phyloP scores from a whole-genome alignment of 2,113 vertebrate species.

The Misgurnus anguillicaudatus region DNA sequence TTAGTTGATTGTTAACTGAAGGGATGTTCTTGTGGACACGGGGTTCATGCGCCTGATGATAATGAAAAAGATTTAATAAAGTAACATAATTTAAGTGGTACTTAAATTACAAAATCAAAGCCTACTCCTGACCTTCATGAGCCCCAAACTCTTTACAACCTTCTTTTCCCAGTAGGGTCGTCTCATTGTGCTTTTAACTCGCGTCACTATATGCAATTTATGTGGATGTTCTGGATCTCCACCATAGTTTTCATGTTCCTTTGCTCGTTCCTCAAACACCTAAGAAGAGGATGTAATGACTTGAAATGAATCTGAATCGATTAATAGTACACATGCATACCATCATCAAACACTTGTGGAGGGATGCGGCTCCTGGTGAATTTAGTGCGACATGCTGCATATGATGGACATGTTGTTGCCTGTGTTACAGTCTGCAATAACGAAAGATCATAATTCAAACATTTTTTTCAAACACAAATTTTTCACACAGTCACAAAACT shows the following conservation, averaged over 20 bases:
- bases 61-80: background rate
- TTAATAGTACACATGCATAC: background rate
- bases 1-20: slow-evolving; percentile 86
- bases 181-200: slow-evolving; percentile 80
- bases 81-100: background rate
- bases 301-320: background rate
- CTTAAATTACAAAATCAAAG: background rate
- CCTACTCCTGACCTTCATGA: slow-evolving; percentile 79
- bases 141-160: slow-evolving; percentile 78
- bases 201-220: slow-evolving; percentile 88
- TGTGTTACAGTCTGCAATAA: slow-evolving; percentile 60
- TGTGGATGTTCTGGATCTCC: slow-evolving; percentile 92
- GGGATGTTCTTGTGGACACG: slow-evolving; percentile 93
- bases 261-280: slow-evolving; percentile 82
- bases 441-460: background rate
- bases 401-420: slow-evolving; percentile 51
- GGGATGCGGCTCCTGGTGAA: slow-evolving; percentile 70
- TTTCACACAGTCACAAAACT: background rate
- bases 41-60: slow-evolving; percentile 77
- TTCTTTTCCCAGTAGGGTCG: slow-evolving; percentile 96
- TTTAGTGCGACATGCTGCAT: slow-evolving; percentile 62
- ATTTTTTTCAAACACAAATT: too few relatives aligned
- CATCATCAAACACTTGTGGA: slow-evolving; percentile 59
- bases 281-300: slow-evolving; percentile 50
- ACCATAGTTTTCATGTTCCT: slow-evolving; percentile 89